Base-by-base conservation (phyloP, 1,140 invertebrate species). In the Parasteatoda tepidariorum region DNA sequence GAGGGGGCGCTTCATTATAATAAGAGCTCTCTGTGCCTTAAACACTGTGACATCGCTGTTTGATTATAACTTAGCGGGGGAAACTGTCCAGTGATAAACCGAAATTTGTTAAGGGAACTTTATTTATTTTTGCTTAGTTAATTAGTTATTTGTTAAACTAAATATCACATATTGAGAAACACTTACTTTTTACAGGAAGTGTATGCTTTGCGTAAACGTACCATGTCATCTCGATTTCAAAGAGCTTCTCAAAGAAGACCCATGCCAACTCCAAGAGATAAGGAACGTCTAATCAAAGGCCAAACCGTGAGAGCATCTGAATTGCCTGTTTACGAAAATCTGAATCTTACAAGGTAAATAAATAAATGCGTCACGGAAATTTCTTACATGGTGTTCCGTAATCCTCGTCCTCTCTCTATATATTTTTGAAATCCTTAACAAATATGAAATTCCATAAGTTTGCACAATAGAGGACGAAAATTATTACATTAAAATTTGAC, bases 281-380 rank as follows among this genome's bases (percentile, higher is more conserved):
- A 31, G 11, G 28, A 70, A 1, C 33, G 59, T 9, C 18, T 74
- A n/a, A 54, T 64, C 57, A 76, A 76, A n/a, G 71, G 71, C 1
- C 61, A 67, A n/a, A 68, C 71, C 0, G 30, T 38, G 9, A 22
- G 71, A 22, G 62, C 73, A 0, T 76, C 64, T 0, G 64, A 84
- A 48, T 15, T 76, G 4, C 71, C 71, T 2, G 55, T 84, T 30
- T 84, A 84, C 54, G 83, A 84, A 24, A 76, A 84, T 24, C 48
- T 84, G 30, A 76, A 75, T 9, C 38, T 74, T 11, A 68, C 48
- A n/a, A n/a, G 61, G 82, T 74, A 22, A 74, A 62, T 0, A 2
- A 24, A 34, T 24, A 33, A n/a, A 18, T 26, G 7, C 13, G 2
- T 13, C 15, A 4, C 28, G 15, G 28, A 9, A 0, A 59, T n/a